Conservation (phyloP, 2,113 vertebrate genomes). For the Hippocampus comes region DNA sequence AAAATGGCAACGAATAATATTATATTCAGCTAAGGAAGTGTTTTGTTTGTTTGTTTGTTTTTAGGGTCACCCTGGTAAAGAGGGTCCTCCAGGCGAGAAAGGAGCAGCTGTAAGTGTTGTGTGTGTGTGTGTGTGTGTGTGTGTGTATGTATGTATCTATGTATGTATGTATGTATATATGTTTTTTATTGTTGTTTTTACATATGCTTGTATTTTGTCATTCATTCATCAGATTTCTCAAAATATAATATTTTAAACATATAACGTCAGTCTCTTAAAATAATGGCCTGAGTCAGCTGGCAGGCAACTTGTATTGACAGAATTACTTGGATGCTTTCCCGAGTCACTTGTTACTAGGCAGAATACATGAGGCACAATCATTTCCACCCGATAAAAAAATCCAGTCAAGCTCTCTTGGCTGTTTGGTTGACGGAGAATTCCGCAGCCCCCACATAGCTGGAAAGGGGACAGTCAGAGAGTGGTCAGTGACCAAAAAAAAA, state of each 20-base stretch:
- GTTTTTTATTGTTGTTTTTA: neutral
- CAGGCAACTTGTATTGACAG: neutral
- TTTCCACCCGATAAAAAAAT: neutral
- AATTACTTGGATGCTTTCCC: neutral
- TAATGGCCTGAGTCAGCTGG: neutral
- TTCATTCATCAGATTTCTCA: too few relatives aligned
- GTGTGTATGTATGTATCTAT: too few relatives aligned
- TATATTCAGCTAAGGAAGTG: conserved; percentile 1
- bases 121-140: neutral
- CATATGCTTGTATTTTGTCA: neutral
- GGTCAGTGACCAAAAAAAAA: neutral
- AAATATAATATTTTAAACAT: too few relatives aligned
- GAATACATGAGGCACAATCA: too few relatives aligned
- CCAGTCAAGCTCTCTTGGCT: neutral
- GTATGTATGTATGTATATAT: too few relatives aligned
- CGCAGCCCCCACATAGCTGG: neutral
- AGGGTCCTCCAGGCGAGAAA: conserved; percentile 92
- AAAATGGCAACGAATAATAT: neutral
- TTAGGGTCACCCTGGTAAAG: conserved; percentile 97
- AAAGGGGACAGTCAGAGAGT: neutral
- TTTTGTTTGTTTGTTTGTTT: conserved; percentile 11
- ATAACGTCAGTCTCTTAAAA: too few relatives aligned
- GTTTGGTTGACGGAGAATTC: neutral
- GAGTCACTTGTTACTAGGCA: conserved; percentile 2
- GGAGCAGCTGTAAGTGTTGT: conserved; percentile 81